Percentiles rank a stretch among this genome's conserved stretches.
Conservation (phyloP, 2,113 vertebrate genomes). For the Lagopus leucura region DNA sequence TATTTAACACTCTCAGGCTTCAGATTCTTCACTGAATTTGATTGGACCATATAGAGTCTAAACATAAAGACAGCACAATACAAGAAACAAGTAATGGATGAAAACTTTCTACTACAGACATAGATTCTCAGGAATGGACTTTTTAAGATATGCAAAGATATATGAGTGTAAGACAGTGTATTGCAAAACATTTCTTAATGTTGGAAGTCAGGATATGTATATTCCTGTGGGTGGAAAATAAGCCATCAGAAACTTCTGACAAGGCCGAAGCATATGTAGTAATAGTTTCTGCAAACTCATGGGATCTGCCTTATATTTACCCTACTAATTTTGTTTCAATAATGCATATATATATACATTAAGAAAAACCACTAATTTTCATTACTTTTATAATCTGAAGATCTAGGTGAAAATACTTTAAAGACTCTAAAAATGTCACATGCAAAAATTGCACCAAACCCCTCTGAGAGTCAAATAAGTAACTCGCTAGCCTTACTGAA, state of each 20-base stretch:
- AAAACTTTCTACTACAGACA: fast-evolving
- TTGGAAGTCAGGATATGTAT: not conserved
- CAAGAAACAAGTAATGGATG: fast-evolving
- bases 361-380: not conserved
- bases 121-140: not conserved
- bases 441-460: not conserved
- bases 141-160: not conserved
- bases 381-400: not conserved
- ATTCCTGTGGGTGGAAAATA: not conserved
- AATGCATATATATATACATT: not conserved
- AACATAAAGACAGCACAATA: not conserved
- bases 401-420: not conserved
- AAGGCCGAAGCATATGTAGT: not conserved
- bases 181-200: not conserved
- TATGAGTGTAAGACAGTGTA: too few species aligned
- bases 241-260: not conserved
- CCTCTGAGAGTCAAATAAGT: not conserved
- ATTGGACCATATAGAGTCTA: not conserved
- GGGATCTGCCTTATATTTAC: not conserved
- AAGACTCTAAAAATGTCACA: not conserved
- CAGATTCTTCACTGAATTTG: not conserved
- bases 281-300: not conserved
- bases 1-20: not conserved
- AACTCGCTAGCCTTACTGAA: not conserved
- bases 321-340: not conserved